These are phyloP conservation scores for Masnerella sp. DNA, from an alignment of 2,888 invertebrate genomes.

Conservation along the genomic window DNA sequence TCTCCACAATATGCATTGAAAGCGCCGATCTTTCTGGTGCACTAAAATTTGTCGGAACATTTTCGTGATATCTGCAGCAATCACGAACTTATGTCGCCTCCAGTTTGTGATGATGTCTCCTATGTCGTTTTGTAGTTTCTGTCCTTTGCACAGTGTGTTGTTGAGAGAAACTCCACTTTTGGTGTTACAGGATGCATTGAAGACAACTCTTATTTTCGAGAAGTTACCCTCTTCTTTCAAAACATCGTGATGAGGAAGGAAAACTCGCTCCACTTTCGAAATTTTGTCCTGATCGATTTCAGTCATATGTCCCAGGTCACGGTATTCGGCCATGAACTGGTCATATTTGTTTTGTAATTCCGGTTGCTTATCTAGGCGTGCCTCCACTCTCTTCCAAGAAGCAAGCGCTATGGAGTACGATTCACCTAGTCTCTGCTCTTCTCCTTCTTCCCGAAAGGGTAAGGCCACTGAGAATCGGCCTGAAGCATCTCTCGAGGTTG, in stretches of 20 bases:
- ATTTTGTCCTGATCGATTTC: background rate
- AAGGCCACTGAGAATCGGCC: background rate
- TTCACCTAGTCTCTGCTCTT: background rate
- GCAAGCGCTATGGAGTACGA: background rate
- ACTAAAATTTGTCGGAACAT: conserved; percentile 5
- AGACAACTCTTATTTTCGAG: too few relatives aligned
- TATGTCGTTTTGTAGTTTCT: background rate
- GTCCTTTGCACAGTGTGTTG: background rate
- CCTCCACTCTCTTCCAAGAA: background rate
- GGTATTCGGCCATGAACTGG: background rate
- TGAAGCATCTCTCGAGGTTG: background rate
- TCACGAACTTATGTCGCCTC: background rate
- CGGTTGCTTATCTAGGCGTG: background rate
- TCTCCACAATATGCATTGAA: conserved; percentile 8
- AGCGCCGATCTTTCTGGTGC: background rate
- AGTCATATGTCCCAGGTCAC: background rate
- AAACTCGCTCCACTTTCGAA: background rate
- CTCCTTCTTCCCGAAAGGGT: background rate
- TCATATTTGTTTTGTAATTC: background rate
- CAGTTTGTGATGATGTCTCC: background rate
- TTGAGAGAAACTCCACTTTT: background rate
- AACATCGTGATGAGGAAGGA: background rate
- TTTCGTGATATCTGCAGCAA: background rate
- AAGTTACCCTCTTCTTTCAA: too few relatives aligned
- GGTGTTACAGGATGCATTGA: background rate